Conservation (phyloP, 2,113 vertebrate genomes). For the Datnioides undecimradiatus region DNA sequence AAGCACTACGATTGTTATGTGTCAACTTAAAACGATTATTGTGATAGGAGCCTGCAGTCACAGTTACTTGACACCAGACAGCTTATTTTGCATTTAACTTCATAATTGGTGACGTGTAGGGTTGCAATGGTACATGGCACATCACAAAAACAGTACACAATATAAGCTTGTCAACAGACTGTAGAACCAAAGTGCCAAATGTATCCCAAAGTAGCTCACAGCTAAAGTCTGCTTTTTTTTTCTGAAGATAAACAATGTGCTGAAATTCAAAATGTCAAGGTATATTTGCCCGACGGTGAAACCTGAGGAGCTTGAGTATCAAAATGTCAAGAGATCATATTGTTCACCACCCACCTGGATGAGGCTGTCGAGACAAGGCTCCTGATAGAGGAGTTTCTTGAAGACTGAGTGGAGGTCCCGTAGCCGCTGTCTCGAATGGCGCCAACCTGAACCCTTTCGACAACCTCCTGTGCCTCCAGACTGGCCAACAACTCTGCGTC, state of each 20-base stretch:
- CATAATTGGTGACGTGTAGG: background rate
- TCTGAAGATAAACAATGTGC: constrained; percentile 12
- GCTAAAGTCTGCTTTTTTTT: constrained; percentile 13
- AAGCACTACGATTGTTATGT: too few species aligned
- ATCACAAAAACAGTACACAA: background rate
- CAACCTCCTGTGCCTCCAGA: constrained; percentile 84
- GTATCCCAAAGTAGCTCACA: background rate
- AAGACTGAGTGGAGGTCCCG: constrained; percentile 49
- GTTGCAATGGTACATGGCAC: too few species aligned
- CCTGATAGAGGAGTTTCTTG: constrained; percentile 46
- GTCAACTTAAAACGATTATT: too few species aligned
- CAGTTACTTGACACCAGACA: background rate
- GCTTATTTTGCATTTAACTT: background rate
- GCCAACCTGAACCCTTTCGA: constrained; percentile 58
- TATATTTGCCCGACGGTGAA: constrained; percentile 19
- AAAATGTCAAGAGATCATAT: constrained; percentile 38
- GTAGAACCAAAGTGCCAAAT: background rate
- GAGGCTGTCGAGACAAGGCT: constrained; percentile 43
- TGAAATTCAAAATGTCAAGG: constrained; percentile 45
- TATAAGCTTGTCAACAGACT: background rate
- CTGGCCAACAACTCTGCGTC: constrained; percentile 92
- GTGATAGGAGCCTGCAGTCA: too few species aligned
- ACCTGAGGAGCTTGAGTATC: constrained; percentile 9
- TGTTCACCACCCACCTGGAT: constrained; percentile 64
- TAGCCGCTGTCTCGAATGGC: constrained; percentile 84